A percentile compares a stretch with the other conserved stretches of the same genome.
Evolutionary conservation across 2,113 vertebrate species (phyloP).

Genomic region (Toxotes jaculatrix): DNA sequence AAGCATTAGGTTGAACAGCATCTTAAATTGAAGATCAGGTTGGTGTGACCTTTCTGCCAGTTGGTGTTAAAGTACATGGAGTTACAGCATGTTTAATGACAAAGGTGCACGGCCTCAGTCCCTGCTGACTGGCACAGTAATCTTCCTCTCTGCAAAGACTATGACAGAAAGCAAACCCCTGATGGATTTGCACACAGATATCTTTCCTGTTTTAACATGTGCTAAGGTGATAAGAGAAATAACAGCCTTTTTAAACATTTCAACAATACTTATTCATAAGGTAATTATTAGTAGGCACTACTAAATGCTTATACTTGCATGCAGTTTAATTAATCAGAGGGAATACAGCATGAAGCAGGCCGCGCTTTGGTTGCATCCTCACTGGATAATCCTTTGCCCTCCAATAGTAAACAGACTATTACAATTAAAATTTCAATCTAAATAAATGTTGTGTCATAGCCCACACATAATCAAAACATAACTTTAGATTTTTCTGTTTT

Average conservation of each 20-base stretch:
- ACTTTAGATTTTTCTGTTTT: background rate
- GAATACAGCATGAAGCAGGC: background rate
- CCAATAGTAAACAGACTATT: background rate
- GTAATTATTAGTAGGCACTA: background rate
- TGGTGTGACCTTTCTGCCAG: conserved; percentile 75
- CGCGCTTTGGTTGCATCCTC: background rate
- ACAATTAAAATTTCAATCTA: background rate
- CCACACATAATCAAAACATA: background rate
- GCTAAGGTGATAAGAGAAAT: background rate
- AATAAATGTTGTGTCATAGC: background rate
- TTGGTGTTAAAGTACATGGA: conserved; percentile 62
- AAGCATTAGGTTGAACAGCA: conserved; percentile 25
- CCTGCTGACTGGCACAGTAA: conserved; percentile 47
- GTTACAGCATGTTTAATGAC: conserved; percentile 38
- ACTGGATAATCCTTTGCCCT: background rate
- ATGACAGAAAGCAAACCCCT: background rate
- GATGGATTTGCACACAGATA: conserved; percentile 28
- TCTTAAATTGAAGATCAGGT: conserved; percentile 56
- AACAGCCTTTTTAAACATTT: background rate
- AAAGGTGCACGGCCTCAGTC: conserved; percentile 37
- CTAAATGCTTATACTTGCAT: background rate
- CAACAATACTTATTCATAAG: background rate
- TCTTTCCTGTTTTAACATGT: background rate
- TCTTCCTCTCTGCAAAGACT: conserved; percentile 38
- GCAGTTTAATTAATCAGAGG: background rate